Conservation (phyloP, 2,888 invertebrate genomes). For the Exocentrus adspersus region DNA sequence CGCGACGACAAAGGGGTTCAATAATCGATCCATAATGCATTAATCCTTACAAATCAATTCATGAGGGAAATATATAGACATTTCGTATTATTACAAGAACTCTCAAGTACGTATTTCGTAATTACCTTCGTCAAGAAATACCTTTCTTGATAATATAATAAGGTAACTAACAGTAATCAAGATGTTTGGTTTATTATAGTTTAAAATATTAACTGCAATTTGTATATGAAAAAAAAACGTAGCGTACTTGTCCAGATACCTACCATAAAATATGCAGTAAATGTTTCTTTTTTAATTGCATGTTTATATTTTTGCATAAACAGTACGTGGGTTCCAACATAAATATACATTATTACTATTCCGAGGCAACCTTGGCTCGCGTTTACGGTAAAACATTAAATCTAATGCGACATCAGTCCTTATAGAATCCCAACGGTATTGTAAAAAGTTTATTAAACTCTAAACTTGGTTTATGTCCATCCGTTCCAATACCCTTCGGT, state of each 20-base stretch:
- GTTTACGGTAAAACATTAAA: slow-evolving; percentile 37
- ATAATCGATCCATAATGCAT: slow-evolving; percentile 4
- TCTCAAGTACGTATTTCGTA: too few species aligned
- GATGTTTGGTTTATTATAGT: too few species aligned
- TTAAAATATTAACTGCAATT: too few species aligned
- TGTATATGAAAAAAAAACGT: background rate
- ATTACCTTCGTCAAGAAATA: too few species aligned
- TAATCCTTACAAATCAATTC: slow-evolving; percentile 8
- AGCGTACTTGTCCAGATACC: background rate
- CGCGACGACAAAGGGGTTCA: slow-evolving; percentile 5
- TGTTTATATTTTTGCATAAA: slow-evolving; percentile 40
- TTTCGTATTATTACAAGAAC: too few species aligned
- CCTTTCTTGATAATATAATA: too few species aligned
- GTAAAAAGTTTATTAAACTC: slow-evolving; percentile 28
- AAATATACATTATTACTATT: slow-evolving; percentile 40
- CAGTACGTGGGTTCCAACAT: slow-evolving; percentile 35
- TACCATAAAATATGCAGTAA: slow-evolving; percentile 1
- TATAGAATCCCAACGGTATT: slow-evolving; percentile 34
- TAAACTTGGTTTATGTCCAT: background rate
- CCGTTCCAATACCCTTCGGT: background rate
- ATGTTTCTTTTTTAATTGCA: slow-evolving; percentile 9
- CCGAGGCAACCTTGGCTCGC: slow-evolving; percentile 37
- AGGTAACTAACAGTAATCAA: too few species aligned
- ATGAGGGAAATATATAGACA: too few species aligned
- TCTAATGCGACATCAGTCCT: slow-evolving; percentile 36